Evolutionary conservation across 2,888 invertebrate genomes (phyloP).

Genomic region (Apotomis turbidana): DNA sequence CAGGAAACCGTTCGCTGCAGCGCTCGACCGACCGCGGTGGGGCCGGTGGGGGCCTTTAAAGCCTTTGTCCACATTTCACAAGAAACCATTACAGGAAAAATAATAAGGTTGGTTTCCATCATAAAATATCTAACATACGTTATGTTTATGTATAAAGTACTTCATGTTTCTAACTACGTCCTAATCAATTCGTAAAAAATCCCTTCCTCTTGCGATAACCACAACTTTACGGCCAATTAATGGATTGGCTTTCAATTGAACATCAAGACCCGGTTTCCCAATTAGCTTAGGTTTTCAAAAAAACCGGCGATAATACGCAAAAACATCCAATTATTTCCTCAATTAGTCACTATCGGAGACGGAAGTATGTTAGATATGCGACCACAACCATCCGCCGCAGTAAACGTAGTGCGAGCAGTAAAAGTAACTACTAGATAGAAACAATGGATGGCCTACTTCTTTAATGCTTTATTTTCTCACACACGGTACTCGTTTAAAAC

Average conservation of each 20-base stretch:
- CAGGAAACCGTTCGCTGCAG: no score
- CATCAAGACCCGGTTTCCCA: neutral
- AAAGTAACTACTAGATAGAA: no score
- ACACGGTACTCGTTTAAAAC: no score
- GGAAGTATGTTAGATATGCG: constrained; percentile 45
- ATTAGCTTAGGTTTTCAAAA: constrained; percentile 7
- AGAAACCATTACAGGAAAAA: no score
- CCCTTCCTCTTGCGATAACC: constrained; percentile 17
- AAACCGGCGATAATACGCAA: constrained; percentile 35
- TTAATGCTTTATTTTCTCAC: no score
- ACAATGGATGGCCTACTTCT: no score
- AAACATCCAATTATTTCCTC: constrained; percentile 43
- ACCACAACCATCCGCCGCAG: constrained; percentile 51
- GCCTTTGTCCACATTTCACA: no score
- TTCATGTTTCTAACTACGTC: neutral
- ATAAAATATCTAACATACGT: no score
- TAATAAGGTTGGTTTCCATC: no score
- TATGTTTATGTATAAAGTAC: neutral
- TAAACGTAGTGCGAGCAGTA: no score
- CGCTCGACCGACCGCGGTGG: no score
- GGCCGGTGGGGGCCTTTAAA: no score
- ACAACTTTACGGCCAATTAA: constrained; percentile 28
- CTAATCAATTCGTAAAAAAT: neutral
- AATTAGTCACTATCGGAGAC: constrained; percentile 32
- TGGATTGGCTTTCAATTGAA: constrained; percentile 4